Evolutionary conservation across 2,113 vertebrate species (phyloP).

Genomic region (Tylochromis polylepis): DNA sequence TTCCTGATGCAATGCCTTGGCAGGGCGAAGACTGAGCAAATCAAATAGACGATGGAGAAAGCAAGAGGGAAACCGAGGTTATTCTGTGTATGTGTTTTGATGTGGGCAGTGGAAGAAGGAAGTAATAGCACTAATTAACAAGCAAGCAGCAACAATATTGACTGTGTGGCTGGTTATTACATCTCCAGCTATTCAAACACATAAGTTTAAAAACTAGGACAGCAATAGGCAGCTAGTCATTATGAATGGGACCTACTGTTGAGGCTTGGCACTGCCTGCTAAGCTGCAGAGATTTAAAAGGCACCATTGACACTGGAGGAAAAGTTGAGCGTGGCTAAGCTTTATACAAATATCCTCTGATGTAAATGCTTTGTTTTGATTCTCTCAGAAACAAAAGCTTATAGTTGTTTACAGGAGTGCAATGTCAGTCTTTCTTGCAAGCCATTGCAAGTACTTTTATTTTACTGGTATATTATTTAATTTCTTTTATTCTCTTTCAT

Average conservation of each 20-base stretch:
- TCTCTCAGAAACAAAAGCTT: not conserved
- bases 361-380: not conserved
- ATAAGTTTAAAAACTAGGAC: not conserved
- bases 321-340: not conserved
- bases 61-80: not conserved
- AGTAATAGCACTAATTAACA: not conserved
- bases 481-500: not conserved
- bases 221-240: not conserved
- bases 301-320: not conserved
- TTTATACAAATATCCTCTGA: not conserved
- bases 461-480: not conserved
- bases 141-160: not conserved
- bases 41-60: not conserved
- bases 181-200: not conserved
- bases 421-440: not conserved
- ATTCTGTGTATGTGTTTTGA: not conserved
- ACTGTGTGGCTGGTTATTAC: not conserved
- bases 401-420: not conserved
- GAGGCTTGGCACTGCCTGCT: not conserved
- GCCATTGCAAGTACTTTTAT: not conserved
- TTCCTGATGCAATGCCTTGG: constrained; percentile 41
- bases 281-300: not conserved
- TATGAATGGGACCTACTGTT: not conserved
- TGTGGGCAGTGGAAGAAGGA: not conserved
- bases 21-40: not conserved